Conservation (phyloP, 2,888 invertebrate genomes). For the Furcula furcula region DNA sequence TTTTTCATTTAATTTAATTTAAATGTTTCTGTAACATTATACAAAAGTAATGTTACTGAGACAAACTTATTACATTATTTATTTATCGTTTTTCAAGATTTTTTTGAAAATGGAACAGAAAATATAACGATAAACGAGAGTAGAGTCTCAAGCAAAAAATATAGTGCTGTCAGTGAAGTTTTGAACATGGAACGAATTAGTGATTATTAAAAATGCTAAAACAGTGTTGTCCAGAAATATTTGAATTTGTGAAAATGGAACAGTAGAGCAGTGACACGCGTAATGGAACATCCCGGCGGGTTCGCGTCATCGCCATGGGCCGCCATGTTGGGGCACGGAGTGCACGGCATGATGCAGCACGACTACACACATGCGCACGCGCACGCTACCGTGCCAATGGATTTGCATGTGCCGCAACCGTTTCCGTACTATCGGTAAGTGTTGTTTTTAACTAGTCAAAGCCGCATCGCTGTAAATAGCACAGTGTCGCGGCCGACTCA, state of each 20-base stretch:
- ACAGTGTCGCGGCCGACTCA: too few relatives aligned
- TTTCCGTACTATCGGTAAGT: constrained; percentile 95
- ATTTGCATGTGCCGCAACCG: constrained; percentile 94
- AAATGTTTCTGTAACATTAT: too few relatives aligned
- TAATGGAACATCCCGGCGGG: constrained; percentile 92
- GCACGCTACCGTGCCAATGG: constrained; percentile 90
- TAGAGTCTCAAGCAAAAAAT: not conserved
- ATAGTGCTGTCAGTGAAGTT: constrained; percentile 2
- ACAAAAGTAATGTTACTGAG: too few relatives aligned
- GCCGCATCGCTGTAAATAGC: too few relatives aligned
- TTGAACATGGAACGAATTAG: constrained; percentile 18
- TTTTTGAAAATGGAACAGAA: constrained; percentile 19
- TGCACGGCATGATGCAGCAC: constrained; percentile 85
- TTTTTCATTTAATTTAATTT: too few relatives aligned
- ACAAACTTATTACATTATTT: too few relatives aligned
- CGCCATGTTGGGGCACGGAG: constrained; percentile 86
- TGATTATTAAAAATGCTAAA: too few relatives aligned
- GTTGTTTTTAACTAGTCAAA: constrained; percentile 1
- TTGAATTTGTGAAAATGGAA: constrained; percentile 35
- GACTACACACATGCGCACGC: constrained; percentile 83
- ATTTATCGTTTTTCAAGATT: too few relatives aligned
- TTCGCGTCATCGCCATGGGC: constrained; percentile 90
- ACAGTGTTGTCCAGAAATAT: constrained; percentile 8
- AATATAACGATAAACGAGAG: not conserved
- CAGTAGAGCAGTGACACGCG: constrained; percentile 32